A percentile compares a stretch with the other conserved stretches of the same genome.
Evolutionary conservation across 1,140 invertebrate genomes (phyloP).

Genomic region (Aethina tumida): DNA sequence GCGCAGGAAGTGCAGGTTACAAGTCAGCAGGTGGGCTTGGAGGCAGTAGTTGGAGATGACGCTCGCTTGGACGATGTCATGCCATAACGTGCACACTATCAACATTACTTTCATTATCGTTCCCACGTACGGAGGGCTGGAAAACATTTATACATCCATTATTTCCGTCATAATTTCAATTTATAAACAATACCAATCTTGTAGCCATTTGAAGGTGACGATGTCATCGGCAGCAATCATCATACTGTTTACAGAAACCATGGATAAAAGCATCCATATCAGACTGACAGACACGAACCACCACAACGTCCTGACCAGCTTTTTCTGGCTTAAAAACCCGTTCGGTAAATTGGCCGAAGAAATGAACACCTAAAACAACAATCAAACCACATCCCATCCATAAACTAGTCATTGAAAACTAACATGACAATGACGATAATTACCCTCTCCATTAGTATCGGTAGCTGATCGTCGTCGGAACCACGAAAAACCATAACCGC

Average conservation of each 20-base stretch:
- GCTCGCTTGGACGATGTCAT: constrained; percentile 67
- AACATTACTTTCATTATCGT: constrained; percentile 48
- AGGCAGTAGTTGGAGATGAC: constrained; percentile 70
- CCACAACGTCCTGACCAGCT: constrained; percentile 58
- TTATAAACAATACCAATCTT: constrained; percentile 35
- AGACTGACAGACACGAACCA: constrained; percentile 55
- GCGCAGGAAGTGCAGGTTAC: constrained; percentile 58
- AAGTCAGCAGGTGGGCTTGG: constrained; percentile 64
- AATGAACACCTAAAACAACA: constrained; percentile 45
- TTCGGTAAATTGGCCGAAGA: constrained; percentile 54
- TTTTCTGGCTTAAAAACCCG: constrained; percentile 51
- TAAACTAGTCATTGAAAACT: no score
- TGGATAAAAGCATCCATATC: constrained; percentile 55
- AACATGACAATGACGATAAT: constrained; percentile 32
- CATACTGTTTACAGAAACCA: constrained; percentile 55
- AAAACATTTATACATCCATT: constrained; percentile 21
- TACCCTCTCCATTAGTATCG: constrained; percentile 83
- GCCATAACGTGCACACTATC: constrained; percentile 57
- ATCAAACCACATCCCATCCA: constrained; percentile 3
- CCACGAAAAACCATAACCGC: constrained; percentile 69
- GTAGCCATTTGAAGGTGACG: constrained; percentile 53
- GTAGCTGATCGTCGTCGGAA: constrained; percentile 76
- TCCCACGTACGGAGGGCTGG: constrained; percentile 40
- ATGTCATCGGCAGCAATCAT: constrained; percentile 50
- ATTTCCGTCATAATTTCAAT: constrained; percentile 2